Base-by-base conservation (phyloP, 2,888 invertebrate genomes). In the Drosophila longiperda region DNA sequence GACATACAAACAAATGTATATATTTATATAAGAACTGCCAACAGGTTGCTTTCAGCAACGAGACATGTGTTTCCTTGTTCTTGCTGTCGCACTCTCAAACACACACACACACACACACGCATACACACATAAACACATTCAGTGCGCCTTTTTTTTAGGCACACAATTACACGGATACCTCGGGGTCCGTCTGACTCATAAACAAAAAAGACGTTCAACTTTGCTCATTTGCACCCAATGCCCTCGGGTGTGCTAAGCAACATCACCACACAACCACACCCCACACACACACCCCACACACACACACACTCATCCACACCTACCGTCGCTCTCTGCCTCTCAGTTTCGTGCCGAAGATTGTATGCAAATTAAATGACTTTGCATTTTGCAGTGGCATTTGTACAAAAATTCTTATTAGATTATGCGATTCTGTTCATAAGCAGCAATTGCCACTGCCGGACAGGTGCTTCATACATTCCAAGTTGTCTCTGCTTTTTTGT, bases 201-300 rank as follows among this genome's bases (percentile, higher is more conserved):
- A 84, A 76, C 82, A 76, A 83, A 66, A 61, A 55, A 64, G 72
- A 61, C 62, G 63, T 80, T 68, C 77, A 75, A 80, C 80, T 75
- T 78, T 85, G 73, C 84, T 85, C 84, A 82, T 87, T 82, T 84
- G 71, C 87, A 87, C 73, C 82, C 80, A 73, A 80, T 81, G 65
- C 81, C 73, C 77, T 52, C 55, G 83, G 58, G 86, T 59, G 70
- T 69, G 54, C 52, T 78, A 70, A 53, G 29, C 48, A 52, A 29
- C 29, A 34, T 32, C 17, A n/a, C 26, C 42, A 0, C 20, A 8
- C 36, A 3, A 33, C 42, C 6, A 5, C 55, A 9, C 17, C n/a
- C 20, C 34, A n/a, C 8, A 15, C 15, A 9, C n/a, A 40, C 42
- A 50, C 32, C 12, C 26, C 9, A 58, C 4, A 11, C 42, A 17